Conservation (phyloP, 2,797 vertebrate genomes). For the Rhinoraja longicauda region DNA sequence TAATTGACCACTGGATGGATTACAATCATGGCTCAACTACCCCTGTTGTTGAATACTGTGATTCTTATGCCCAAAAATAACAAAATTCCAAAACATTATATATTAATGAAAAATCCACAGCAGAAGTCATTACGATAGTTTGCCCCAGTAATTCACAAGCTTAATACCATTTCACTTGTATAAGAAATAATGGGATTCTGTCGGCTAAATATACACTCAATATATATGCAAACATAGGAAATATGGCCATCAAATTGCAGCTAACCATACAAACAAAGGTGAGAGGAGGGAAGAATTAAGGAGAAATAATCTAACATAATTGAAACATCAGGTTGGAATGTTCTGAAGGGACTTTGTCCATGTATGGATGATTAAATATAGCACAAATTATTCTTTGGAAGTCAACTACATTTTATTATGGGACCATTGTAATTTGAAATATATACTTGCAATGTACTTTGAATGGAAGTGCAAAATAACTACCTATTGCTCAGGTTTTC, state of each 20-base stretch:
- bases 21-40: neutral
- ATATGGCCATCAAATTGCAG: too few relatives aligned
- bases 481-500: neutral
- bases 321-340: neutral
- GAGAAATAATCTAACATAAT: neutral
- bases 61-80: neutral
- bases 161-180: neutral
- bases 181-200: neutral
- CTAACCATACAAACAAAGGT: too few relatives aligned
- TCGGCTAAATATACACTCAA: neutral
- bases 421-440: neutral
- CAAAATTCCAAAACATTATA: neutral
- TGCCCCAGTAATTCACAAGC: neutral
- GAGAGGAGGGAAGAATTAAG: too few relatives aligned
- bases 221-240: too few relatives aligned
- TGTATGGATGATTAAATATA: neutral
- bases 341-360: too few relatives aligned
- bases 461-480: neutral
- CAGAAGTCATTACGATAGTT: neutral
- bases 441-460: neutral
- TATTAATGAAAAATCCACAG: neutral
- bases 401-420: neutral
- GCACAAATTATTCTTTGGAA: neutral
- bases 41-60: neutral
- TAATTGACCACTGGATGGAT: neutral